A percentile compares a stretch with the other conserved stretches of the same genome.
Evolutionary conservation across 2,113 vertebrate genomes (phyloP).

Genomic region (Vanacampus margaritifer): DNA sequence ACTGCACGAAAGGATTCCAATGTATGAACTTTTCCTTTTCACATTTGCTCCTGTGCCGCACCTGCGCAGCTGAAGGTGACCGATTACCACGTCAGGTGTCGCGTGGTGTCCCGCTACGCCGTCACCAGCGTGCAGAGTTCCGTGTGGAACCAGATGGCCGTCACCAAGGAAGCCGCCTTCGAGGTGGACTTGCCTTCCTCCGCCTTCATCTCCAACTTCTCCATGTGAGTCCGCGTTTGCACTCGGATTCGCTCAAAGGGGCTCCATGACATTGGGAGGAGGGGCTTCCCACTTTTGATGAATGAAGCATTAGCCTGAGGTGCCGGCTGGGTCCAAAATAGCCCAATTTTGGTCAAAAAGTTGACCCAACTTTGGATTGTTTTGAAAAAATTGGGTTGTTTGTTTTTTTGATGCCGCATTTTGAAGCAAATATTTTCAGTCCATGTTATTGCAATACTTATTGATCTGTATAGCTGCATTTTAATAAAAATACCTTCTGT

Average conservation of each 20-base stretch:
- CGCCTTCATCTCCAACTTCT: constrained; percentile 86
- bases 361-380: too few species aligned
- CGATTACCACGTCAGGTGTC: constrained; percentile 75
- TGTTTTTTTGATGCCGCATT: too few species aligned
- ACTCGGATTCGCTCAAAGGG: background rate
- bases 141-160: constrained; percentile 75
- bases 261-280: too few species aligned
- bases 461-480: too few species aligned
- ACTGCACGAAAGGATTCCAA: background rate
- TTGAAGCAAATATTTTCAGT: too few species aligned
- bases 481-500: too few species aligned
- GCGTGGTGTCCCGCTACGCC: constrained; percentile 76
- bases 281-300: too few species aligned
- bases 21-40: background rate
- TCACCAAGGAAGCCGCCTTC: constrained; percentile 77
- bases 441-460: too few species aligned
- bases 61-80: constrained; percentile 72
- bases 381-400: too few species aligned
- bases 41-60: background rate
- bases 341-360: too few species aligned
- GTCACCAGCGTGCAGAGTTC: constrained; percentile 74
- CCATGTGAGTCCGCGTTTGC: constrained; percentile 70
- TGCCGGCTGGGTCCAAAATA: too few species aligned
- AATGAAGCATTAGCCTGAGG: too few species aligned
- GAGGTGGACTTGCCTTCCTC: constrained; percentile 78